phyloP scores from a whole-genome alignment of 1,140 invertebrate genomes.

The Cheumatopsyche charites region DNA sequence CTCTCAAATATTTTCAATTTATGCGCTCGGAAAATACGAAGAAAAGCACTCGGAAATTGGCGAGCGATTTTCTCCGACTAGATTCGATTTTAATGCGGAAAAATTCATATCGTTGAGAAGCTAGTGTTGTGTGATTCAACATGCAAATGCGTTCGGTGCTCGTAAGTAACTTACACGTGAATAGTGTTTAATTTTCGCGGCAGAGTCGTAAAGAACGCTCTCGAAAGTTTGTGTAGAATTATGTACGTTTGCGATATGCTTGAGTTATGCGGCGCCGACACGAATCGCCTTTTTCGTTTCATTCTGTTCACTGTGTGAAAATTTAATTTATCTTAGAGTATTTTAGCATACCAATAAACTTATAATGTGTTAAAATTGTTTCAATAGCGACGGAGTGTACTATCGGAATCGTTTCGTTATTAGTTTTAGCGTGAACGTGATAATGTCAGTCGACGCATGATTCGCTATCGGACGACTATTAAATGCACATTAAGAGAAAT shows the following conservation, averaged over 20 bases:
- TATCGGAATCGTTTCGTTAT: too few species aligned
- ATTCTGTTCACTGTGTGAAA: neutral
- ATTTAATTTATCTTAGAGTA: neutral
- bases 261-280: slow-evolving; percentile 31
- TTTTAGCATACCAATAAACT: slow-evolving; percentile 6
- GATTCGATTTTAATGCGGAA: too few species aligned
- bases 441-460: too few species aligned
- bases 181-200: slow-evolving; percentile 27
- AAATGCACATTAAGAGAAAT: too few species aligned
- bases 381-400: too few species aligned
- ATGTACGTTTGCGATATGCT: neutral
- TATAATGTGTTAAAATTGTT: slow-evolving; percentile 3
- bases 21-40: neutral
- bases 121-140: neutral
- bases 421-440: too few species aligned
- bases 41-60: neutral
- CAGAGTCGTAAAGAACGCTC: slow-evolving; percentile 19
- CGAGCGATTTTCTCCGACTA: too few species aligned
- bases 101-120: too few species aligned
- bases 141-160: neutral
- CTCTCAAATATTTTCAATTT: neutral
- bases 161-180: neutral
- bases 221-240: slow-evolving; percentile 8
- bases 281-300: neutral
- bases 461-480: too few species aligned